Base-by-base conservation (phyloP, 2,797 vertebrate genomes). In the Allobates femoralis region DNA sequence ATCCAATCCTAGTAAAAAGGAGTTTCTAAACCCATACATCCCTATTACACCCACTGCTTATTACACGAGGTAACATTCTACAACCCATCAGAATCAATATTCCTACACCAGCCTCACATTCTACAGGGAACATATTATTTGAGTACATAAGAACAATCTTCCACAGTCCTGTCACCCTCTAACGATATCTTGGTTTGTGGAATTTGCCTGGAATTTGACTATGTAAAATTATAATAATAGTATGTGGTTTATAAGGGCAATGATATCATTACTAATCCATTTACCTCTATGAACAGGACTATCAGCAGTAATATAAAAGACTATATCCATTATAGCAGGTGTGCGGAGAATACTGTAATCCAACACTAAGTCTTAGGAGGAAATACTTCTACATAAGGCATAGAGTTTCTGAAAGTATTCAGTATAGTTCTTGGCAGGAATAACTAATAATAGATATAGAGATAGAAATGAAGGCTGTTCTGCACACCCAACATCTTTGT, bases 251-350 rank as follows among this genome's bases (percentile, higher is more conserved):
- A 51, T 4, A 1, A 18, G 73, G 5, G 15, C 73, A 28, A 53
- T 75, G 23, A 28, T 75, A 26, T 75, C 46, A 51, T 53, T 28
- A 75, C 26, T 26, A 75, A 75, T 75, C 46, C 73, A 28, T 18
- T 75, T 26, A 23, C 1, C 37, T 46, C 23, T 21, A 11, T 41
- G 19, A 71, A 23, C 19, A 41, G 2, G 41, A 23, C 3, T 41
- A 23, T 2, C 30, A 23, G 28, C 15, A 67, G n/a, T 28, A 15
- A 28, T 75, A 18, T 51, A 46, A 15, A 51, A 75, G 73, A 75
- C 23, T 8, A 51, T 6, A 46, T 23, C 18, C 37, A 74, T 75
- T 51, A 75, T 75, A 26, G 46, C 73, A 51, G 73, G 14, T 50
- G 41, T 19, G 66, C 32, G 7, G 18, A 37, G 32, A 51, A 51